Conservation (phyloP, 2,888 invertebrate species). For the Aphidius colemani region DNA sequence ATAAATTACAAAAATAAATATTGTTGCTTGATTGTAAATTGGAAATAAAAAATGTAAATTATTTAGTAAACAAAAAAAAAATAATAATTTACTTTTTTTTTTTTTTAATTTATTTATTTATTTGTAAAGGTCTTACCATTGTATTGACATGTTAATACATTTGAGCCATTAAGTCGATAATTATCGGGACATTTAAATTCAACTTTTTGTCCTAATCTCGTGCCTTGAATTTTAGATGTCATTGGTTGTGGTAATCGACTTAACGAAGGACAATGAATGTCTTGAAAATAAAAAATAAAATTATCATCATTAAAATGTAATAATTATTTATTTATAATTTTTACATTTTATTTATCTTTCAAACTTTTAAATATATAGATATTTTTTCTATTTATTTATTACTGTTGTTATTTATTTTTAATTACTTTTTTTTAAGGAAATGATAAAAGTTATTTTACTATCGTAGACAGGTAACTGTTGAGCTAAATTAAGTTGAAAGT, state of each 20-base stretch:
- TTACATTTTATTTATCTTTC: no score
- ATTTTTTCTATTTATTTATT: no score
- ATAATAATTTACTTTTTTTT: slow-evolving; percentile 24
- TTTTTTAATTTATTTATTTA: not conserved
- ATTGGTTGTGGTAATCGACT: slow-evolving; percentile 66
- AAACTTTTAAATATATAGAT: no score
- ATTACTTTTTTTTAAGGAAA: no score
- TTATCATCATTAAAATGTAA: no score
- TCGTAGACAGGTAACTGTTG: not conserved
- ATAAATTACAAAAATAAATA: slow-evolving; percentile 11
- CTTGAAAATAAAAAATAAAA: slow-evolving; percentile 41
- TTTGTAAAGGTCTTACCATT: slow-evolving; percentile 47
- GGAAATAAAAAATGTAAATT: no score
- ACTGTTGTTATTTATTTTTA: no score
- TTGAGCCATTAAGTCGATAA: slow-evolving; percentile 76
- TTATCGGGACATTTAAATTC: slow-evolving; percentile 81
- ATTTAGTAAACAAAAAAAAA: not conserved
- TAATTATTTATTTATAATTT: no score
- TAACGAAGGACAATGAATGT: slow-evolving; percentile 58
- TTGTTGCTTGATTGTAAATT: no score
- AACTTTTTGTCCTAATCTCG: slow-evolving; percentile 76
- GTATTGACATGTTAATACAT: slow-evolving; percentile 77
- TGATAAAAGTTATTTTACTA: slow-evolving; percentile 3
- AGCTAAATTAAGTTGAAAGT: not conserved
- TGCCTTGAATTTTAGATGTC: slow-evolving; percentile 76